Conservation (phyloP, 2,888 invertebrate genomes). For the Boloria euphrosyne region DNA sequence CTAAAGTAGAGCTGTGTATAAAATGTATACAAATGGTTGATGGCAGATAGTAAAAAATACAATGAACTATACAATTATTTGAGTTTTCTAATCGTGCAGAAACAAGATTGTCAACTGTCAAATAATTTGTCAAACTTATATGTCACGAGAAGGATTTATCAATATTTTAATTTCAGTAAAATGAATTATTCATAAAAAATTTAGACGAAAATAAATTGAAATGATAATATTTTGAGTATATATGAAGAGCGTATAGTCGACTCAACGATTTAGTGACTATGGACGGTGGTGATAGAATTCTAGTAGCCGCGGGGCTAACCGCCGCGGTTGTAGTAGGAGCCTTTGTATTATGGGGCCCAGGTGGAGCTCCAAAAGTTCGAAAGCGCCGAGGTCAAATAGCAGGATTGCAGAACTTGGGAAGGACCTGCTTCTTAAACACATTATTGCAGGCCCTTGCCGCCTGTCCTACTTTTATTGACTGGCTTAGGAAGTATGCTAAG, state of each 20-base stretch:
- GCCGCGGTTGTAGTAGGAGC: slow-evolving; percentile 91
- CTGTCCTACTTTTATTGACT: slow-evolving; percentile 91
- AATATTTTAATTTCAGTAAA: slow-evolving; percentile 28
- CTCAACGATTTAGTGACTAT: slow-evolving; percentile 57
- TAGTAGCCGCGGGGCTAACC: slow-evolving; percentile 90
- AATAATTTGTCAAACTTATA: slow-evolving; percentile 18
- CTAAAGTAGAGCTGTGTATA: too few species aligned
- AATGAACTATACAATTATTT: neutral
- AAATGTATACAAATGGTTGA: too few species aligned
- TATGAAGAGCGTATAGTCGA: slow-evolving; percentile 18
- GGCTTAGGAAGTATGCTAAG: slow-evolving; percentile 87
- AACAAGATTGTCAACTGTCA: slow-evolving; percentile 21
- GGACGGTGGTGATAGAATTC: slow-evolving; percentile 89
- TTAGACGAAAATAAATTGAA: slow-evolving; percentile 13
- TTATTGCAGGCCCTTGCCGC: slow-evolving; percentile 94
- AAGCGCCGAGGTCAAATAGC: slow-evolving; percentile 88
- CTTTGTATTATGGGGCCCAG: slow-evolving; percentile 92
- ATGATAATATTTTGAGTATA: slow-evolving; percentile 21
- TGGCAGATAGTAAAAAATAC: too few species aligned
- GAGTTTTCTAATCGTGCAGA: slow-evolving; percentile 7
- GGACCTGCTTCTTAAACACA: slow-evolving; percentile 96
- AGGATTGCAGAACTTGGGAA: slow-evolving; percentile 94
- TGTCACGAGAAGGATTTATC: slow-evolving; percentile 31
- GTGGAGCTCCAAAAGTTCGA: slow-evolving; percentile 83
- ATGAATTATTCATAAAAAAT: slow-evolving; percentile 24